Evolutionary conservation across 2,113 vertebrate species (phyloP).

Genomic region (Pterocles burchelli): DNA sequence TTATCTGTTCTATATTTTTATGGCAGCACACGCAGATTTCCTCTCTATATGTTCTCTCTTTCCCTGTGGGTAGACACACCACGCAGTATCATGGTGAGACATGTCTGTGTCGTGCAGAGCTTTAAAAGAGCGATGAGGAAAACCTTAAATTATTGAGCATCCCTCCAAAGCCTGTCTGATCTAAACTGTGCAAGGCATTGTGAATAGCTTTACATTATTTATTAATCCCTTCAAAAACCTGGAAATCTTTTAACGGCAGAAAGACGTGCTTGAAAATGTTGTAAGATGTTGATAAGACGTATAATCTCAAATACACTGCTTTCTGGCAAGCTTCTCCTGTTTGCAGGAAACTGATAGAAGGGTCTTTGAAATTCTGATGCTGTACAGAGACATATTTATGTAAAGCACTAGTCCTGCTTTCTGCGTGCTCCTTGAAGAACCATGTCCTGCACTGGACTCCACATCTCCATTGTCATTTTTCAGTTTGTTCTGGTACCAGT

Average conservation of each 20-base stretch:
- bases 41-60: not conserved
- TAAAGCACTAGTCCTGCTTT: not conserved
- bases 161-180: not conserved
- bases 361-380: not conserved
- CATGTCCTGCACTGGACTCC: rapidly evolving
- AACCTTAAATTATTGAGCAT: not conserved
- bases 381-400: not conserved
- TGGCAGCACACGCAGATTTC: not conserved
- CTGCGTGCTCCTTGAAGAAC: not conserved
- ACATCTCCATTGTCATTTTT: rapidly evolving
- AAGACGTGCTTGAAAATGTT: not conserved
- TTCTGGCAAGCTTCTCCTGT: not conserved
- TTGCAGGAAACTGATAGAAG: not conserved
- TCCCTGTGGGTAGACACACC: not conserved
- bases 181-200: not conserved
- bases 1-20: not conserved
- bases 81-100: not conserved
- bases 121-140: not conserved
- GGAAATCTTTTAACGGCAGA: not conserved
- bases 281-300: not conserved
- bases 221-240: not conserved
- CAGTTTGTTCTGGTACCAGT: no score
- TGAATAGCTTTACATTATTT: not conserved
- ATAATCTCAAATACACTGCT: not conserved
- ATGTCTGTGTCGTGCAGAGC: not conserved